These are phyloP conservation scores for Caretta caretta DNA, from an alignment of 2,113 vertebrate genomes.

Conservation along the genomic window DNA sequence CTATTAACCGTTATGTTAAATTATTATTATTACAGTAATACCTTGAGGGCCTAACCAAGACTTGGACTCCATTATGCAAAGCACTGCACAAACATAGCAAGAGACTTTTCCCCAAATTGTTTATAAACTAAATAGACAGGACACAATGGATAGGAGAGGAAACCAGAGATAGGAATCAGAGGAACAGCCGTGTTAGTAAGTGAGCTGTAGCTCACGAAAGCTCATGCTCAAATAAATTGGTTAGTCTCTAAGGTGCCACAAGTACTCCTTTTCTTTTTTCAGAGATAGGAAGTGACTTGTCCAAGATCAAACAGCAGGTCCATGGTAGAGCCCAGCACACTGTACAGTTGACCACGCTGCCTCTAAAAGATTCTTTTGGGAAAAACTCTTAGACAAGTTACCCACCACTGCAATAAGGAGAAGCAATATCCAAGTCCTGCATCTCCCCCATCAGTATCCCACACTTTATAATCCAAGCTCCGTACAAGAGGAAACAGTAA, in stretches of 20 bases:
- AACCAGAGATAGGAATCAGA: accelerated
- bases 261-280: too few species aligned
- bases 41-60: neutral
- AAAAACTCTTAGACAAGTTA: neutral
- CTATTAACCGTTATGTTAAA: neutral
- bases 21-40: neutral
- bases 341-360: neutral
- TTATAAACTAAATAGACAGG: neutral
- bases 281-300: neutral
- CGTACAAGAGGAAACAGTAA: neutral
- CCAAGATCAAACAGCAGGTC: neutral
- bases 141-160: neutral
- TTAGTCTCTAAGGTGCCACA: too few species aligned
- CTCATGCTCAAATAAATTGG: too few species aligned
- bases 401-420: neutral
- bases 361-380: neutral
- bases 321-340: neutral
- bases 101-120: neutral
- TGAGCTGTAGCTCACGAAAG: too few species aligned
- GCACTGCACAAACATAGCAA: accelerated
- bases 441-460: neutral
- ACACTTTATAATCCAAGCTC: neutral
- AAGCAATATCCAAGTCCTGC: neutral
- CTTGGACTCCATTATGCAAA: accelerated
- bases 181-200: too few species aligned